Percentiles rank a stretch among this genome's conserved stretches.
These are phyloP conservation scores for Autographa gamma DNA, from an alignment of 2,888 invertebrate species.

Conservation along the genomic window DNA sequence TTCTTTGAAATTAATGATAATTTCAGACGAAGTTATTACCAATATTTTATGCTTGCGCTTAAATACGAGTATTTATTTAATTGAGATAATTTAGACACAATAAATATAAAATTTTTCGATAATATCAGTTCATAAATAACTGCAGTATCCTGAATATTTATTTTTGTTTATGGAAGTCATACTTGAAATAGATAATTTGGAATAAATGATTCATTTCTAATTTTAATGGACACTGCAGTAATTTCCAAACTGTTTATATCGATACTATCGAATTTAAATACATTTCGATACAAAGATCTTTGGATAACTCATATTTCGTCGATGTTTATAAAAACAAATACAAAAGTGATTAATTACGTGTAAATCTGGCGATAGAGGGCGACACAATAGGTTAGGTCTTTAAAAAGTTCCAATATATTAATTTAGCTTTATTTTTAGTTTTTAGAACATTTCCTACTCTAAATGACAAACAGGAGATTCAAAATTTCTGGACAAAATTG, in stretches of 20 bases:
- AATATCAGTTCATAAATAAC: constrained; percentile 12
- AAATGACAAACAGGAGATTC: constrained; percentile 33
- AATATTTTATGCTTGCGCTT: constrained; percentile 12
- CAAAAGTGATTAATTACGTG: constrained; percentile 45
- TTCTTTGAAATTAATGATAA: neutral
- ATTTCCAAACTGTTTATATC: constrained; percentile 8
- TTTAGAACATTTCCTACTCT: neutral
- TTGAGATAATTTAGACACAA: constrained; percentile 29
- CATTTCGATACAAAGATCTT: constrained; percentile 63
- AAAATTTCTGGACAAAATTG: constrained; percentile 7
- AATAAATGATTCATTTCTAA: neutral
- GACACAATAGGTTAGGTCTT: constrained; percentile 19
- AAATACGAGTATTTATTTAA: constrained; percentile 23
- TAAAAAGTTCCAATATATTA: neutral
- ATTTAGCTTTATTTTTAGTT: neutral
- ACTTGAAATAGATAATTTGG: neutral
- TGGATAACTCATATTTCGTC: constrained; percentile 61
- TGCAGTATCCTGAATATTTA: neutral
- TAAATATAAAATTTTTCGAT: constrained; percentile 18
- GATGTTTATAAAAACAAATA: constrained; percentile 50
- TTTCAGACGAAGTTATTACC: neutral
- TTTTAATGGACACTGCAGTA: neutral
- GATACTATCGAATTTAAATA: constrained; percentile 42
- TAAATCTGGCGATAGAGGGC: constrained; percentile 36
- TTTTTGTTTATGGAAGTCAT: neutral